Conservation (phyloP, 2,888 invertebrate species). For the Chrysotoxum bicinctum region DNA sequence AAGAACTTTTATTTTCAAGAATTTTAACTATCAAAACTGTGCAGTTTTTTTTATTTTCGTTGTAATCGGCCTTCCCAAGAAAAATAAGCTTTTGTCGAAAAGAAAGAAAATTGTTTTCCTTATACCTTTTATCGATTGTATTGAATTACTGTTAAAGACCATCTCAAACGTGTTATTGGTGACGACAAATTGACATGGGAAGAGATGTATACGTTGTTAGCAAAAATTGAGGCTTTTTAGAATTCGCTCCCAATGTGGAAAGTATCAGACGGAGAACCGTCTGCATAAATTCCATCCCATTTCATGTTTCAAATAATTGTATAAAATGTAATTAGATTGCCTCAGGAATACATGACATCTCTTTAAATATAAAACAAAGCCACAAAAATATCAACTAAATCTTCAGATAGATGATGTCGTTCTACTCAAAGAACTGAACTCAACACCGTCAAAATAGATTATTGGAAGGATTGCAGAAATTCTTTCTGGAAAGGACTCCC, state of each 20-base stretch:
- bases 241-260: background rate
- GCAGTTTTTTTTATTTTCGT: no score
- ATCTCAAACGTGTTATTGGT: no score
- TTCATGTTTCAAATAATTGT: background rate
- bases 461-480: no score
- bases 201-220: background rate
- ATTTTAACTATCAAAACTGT: no score
- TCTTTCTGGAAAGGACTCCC: background rate
- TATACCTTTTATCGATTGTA: no score
- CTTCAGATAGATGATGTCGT: background rate
- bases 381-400: background rate
- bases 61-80: no score
- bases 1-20: no score
- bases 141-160: no score
- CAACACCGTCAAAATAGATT: no score
- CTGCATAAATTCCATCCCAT: background rate
- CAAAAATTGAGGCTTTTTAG: background rate
- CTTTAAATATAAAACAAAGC: slow-evolving; percentile 2
- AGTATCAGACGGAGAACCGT: background rate
- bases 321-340: background rate
- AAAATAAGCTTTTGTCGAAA: no score
- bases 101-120: no score
- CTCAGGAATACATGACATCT: background rate
- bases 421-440: no score
- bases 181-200: background rate